Percentiles rank a stretch among this genome's conserved stretches.
phyloP scores from a whole-genome alignment of 2,113 vertebrate species.

The Dicerorhinus sumatrensis region DNA sequence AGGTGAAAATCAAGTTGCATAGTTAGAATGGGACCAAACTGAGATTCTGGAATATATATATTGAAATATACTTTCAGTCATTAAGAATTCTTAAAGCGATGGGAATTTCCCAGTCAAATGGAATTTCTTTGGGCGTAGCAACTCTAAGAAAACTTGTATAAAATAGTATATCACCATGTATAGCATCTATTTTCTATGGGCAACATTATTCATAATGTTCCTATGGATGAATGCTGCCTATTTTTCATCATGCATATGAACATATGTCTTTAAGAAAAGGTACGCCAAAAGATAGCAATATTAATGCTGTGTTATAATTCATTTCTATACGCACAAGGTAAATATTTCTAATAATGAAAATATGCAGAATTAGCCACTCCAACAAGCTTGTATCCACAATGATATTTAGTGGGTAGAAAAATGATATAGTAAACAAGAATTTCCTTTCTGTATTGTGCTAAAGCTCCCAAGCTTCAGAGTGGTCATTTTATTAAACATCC shows the following conservation, averaged over 20 bases:
- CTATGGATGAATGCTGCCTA: background rate
- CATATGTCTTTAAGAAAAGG: background rate
- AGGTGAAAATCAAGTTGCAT: background rate
- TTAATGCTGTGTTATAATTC: background rate
- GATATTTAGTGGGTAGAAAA: background rate
- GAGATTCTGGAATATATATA: background rate
- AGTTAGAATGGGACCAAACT: background rate
- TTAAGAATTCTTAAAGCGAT: background rate
- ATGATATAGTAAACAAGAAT: background rate
- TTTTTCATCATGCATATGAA: background rate
- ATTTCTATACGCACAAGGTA: background rate
- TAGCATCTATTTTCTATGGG: background rate
- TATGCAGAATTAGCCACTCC: background rate
- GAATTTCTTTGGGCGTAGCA: background rate
- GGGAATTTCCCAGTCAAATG: background rate
- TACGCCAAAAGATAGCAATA: background rate
- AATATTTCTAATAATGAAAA: conserved; percentile 18
- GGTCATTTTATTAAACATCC: background rate
- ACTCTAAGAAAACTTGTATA: background rate
- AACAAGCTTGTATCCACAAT: conserved; percentile 9
- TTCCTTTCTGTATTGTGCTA: background rate
- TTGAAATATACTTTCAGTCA: background rate
- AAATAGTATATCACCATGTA: background rate
- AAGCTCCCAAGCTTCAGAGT: background rate
- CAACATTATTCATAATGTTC: background rate